phyloP scores from a whole-genome alignment of 2,113 vertebrate genomes.

The Sinocyclocheilus maitianheensis region DNA sequence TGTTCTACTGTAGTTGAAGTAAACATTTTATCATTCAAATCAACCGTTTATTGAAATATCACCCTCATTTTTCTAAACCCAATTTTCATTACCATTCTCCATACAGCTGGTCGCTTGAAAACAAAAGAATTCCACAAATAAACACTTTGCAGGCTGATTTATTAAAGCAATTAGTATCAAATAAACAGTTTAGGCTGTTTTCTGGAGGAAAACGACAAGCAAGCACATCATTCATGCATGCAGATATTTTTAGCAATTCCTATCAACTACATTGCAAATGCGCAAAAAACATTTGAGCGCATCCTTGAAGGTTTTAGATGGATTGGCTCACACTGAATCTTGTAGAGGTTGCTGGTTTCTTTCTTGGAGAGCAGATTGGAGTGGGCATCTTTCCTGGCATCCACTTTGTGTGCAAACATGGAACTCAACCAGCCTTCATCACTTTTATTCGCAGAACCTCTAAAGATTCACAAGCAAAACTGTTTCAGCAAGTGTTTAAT shows the following conservation, averaged over 20 bases:
- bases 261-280: constrained; percentile 5
- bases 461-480: constrained; percentile 62
- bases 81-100: constrained; percentile 15
- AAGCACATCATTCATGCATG: neutral
- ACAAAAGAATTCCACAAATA: neutral
- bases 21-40: neutral
- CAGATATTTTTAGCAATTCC: constrained; percentile 24
- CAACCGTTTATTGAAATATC: constrained; percentile 68
- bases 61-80: constrained; percentile 55
- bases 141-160: constrained; percentile 17
- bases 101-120: neutral
- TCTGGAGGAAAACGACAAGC: neutral
- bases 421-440: constrained; percentile 92
- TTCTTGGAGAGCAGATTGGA: constrained; percentile 95
- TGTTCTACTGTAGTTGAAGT: neutral
- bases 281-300: neutral
- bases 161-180: constrained; percentile 26
- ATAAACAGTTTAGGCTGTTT: constrained; percentile 9
- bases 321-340: constrained; percentile 86
- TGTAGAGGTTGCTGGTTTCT: constrained; percentile 94
- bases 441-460: constrained; percentile 79
- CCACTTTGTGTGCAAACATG: constrained; percentile 90
- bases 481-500: constrained; percentile 32
- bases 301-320: constrained; percentile 4
- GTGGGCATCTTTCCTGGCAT: constrained; percentile 93